Percentiles rank a stretch among this genome's conserved stretches.
These are phyloP conservation scores for Aphis gossypii DNA, from an alignment of 1,140 invertebrate genomes.

Conservation along the genomic window DNA sequence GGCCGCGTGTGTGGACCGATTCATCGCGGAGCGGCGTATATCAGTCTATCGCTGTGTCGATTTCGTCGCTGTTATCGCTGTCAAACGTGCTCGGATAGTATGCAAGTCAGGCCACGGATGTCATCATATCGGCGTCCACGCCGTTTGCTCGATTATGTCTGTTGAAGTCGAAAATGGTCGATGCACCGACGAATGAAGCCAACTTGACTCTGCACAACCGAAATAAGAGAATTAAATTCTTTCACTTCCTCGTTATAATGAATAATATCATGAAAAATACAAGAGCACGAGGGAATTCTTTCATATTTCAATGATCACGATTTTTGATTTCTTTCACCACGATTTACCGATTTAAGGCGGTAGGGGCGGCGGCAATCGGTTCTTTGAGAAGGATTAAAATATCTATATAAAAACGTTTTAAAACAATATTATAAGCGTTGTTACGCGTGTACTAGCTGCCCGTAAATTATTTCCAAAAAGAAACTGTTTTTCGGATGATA, in stretches of 20 bases:
- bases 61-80: not conserved
- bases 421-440: not conserved
- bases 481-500: not conserved
- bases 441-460: not conserved
- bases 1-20: not conserved
- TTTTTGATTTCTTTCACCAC: too few relatives aligned
- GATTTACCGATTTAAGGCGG: not conserved
- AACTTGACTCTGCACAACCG: not conserved
- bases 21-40: not conserved
- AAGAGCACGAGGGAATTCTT: not conserved
- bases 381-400: not conserved
- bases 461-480: not conserved
- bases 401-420: not conserved
- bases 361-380: not conserved
- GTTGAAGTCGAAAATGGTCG: not conserved
- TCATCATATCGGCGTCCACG: not conserved
- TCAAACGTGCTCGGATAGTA: too few relatives aligned
- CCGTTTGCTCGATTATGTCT: not conserved
- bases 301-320: not conserved
- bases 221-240: not conserved
- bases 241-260: not conserved
- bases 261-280: not conserved
- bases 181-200: not conserved
- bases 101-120: not conserved
- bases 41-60: not conserved